Evolutionary conservation across 2,888 invertebrate species (phyloP), one percentile per base, ranked within the genome.

Genomic region (Pogonocherus hispidulus): DNA sequence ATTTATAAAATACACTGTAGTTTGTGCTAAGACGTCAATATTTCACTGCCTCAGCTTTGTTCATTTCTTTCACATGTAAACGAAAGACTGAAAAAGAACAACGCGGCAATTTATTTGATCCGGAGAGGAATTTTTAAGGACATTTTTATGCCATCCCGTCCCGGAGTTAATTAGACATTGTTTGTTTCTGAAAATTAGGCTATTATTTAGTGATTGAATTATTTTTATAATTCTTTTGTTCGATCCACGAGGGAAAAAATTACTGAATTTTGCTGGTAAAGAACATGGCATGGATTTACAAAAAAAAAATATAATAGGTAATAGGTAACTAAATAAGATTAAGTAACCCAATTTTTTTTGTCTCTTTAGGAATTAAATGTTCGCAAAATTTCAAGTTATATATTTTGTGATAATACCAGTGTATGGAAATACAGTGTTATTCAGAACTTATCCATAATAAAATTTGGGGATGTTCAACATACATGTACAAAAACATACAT

Each of bases 11-110:
- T 71, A 71, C 70, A 66, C 52, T 23, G 63, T 69, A 60, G 65
- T 49, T 52, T 65, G 51, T 66, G 66, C 67, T 71, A 72, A 74
- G 72, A 74, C 74, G 68, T 71, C 70, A 72, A 72, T 74, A 74
- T 74, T 72, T 74, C 71, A 74, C 66, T 57, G 69, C 57, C 46
- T 59, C 63, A 64, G 66, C 71, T 71, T 70, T 72, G 70, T 70
- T 74, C 68, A 66, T 68, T 71, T 66, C 66, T 51, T 65, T 66
- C 55, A 20, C 49, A 49, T 37, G 64, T 49, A 56, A 64, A 55
- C 47, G 41, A 56, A 18, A 37, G 20, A 56, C 47, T 69, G 59
- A 57, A 68, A 63, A 62, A 59, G 52, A 59, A 72, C 69, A 63
- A 72, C 56, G 65, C 51, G 62, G 22, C 35, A 67, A 69, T 72